phyloP scores from a whole-genome alignment of 1,140 invertebrate genomes.

The Gonioctena quinquepunctata region DNA sequence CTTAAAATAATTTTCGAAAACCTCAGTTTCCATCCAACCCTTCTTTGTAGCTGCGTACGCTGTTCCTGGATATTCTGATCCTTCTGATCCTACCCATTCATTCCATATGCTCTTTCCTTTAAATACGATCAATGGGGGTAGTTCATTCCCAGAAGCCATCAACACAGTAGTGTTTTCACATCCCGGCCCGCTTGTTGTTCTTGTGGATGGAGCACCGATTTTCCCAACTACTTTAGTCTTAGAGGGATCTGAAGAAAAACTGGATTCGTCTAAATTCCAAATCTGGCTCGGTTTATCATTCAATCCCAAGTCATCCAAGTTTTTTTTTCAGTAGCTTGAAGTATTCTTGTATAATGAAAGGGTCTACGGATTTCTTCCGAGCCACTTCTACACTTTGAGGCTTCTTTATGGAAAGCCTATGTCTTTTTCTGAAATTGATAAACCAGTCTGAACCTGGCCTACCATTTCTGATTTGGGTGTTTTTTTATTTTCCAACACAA shows the following conservation, averaged over 20 bases:
- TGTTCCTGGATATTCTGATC: constrained; percentile 43
- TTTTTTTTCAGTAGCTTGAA: constrained; percentile 40
- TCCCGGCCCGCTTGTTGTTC: constrained; percentile 44
- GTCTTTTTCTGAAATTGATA: constrained; percentile 10
- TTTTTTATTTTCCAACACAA: constrained; percentile 34
- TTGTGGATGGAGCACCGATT: constrained; percentile 34
- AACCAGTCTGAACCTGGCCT: constrained; percentile 54
- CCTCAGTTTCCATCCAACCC: constrained; percentile 47
- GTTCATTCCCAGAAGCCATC: constrained; percentile 11
- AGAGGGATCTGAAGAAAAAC: constrained; percentile 41
- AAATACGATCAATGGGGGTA: constrained; percentile 50
- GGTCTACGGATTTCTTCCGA: neutral
- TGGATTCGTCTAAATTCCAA: constrained; percentile 50
- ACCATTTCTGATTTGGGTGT: constrained; percentile 49
- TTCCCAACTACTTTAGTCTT: constrained; percentile 37
- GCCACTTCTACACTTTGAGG: neutral
- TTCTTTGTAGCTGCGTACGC: constrained; percentile 40
- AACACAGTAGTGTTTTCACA: constrained; percentile 52
- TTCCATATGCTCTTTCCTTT: constrained; percentile 39
- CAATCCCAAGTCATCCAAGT: constrained; percentile 33
- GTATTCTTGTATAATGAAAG: constrained; percentile 25
- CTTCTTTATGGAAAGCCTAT: constrained; percentile 14
- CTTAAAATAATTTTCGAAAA: constrained; percentile 42
- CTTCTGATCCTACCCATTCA: constrained; percentile 26
- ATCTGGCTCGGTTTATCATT: constrained; percentile 37